These are phyloP conservation scores for Oryctes rhinoceros DNA, from an alignment of 1,140 invertebrate species.

Conservation along the genomic window DNA sequence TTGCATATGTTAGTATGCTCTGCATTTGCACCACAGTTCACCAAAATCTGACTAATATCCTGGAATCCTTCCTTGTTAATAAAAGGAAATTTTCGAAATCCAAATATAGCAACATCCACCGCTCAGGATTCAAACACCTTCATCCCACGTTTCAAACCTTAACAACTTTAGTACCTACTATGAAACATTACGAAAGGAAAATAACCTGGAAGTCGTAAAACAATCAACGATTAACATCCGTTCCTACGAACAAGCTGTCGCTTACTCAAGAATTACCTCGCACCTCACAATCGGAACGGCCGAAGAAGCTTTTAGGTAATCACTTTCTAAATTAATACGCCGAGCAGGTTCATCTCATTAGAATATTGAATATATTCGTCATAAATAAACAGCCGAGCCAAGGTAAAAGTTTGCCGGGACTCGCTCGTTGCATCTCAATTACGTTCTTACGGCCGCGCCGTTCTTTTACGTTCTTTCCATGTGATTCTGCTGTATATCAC, in stretches of 20 bases:
- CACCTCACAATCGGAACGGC: background rate
- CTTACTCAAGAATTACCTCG: background rate
- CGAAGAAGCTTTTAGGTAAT: background rate
- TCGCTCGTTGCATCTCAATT: background rate
- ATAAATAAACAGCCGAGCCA: slow-evolving; percentile 2
- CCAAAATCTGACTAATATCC: no score
- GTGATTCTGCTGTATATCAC: slow-evolving; percentile 1
- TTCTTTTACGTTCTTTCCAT: slow-evolving; percentile 1
- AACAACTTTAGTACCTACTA: no score
- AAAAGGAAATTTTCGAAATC: no score
- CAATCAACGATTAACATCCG: no score
- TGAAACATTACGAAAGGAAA: no score
- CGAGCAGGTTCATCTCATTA: background rate
- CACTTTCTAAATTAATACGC: slow-evolving; percentile 15
- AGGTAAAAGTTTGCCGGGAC: slow-evolving; percentile 6
- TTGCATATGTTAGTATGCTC: no score
- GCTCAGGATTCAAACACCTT: no score
- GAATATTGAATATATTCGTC: background rate
- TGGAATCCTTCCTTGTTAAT: no score
- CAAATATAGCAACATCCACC: no score
- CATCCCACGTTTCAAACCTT: no score
- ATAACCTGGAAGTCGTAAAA: no score
- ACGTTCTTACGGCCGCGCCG: background rate
- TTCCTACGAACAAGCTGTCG: background rate
- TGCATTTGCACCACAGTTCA: no score